A percentile compares a stretch with the other conserved stretches of the same genome.
Conservation (phyloP, 2,797 vertebrate species). For the Prionace glauca region DNA sequence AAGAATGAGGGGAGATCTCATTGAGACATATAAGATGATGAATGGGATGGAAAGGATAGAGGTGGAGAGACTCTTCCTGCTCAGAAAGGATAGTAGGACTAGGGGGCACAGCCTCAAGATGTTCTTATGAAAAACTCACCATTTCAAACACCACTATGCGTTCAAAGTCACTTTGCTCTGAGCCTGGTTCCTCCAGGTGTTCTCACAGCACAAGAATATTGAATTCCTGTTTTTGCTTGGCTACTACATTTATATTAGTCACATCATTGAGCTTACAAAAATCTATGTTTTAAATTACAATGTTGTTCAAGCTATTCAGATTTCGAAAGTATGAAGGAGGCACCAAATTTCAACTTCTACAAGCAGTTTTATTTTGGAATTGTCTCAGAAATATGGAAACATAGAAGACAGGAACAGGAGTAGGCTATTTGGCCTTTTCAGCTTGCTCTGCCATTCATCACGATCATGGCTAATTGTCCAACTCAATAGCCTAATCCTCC, state of each 20-base stretch:
- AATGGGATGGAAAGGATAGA: no score
- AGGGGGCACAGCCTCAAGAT: no score
- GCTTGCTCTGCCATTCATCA: no score
- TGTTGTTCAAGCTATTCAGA: background rate
- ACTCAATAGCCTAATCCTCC: no score
- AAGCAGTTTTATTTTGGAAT: background rate
- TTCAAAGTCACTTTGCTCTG: background rate
- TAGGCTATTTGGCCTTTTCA: no score
- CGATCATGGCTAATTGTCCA: no score
- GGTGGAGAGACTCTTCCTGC: no score
- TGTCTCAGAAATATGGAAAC: background rate
- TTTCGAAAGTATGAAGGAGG: background rate
- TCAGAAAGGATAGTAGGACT: no score
- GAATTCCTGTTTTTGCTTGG: background rate
- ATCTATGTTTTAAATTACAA: slow-evolving; percentile 13
- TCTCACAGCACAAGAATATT: background rate
- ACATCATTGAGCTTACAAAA: background rate
- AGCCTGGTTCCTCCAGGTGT: background rate
- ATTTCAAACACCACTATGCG: background rate
- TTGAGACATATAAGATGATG: no score
- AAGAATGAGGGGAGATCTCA: no score
- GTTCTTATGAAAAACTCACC: background rate
- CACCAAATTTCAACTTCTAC: background rate
- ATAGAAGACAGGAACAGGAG: no score
- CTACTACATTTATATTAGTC: background rate